Evolutionary conservation across 1,140 invertebrate genomes (phyloP).

Genomic region (Gonatopus flavifemur): DNA sequence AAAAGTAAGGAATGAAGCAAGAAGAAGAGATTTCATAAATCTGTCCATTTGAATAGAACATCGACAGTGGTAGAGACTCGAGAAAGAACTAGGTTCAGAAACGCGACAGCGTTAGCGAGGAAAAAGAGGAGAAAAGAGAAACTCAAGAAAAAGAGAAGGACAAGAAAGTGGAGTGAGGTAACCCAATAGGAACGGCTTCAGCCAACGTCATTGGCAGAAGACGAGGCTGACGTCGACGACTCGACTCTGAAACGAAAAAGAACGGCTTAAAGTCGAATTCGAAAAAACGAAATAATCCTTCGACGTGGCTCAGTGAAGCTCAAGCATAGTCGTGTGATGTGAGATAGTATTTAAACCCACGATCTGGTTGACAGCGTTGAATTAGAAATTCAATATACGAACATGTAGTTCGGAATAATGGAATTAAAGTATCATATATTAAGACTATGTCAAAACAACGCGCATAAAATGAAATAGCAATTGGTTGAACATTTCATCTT

Average conservation of each 20-base stretch:
- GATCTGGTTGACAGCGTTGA: no score
- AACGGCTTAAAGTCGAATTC: slow-evolving; percentile 50
- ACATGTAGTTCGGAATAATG: no score
- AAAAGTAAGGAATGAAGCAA: slow-evolving; percentile 4
- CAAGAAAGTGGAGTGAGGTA: slow-evolving; percentile 2
- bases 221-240: slow-evolving; percentile 41
- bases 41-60: slow-evolving; percentile 39
- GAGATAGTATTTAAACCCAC: no score
- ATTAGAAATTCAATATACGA: no score
- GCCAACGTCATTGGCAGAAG: slow-evolving; percentile 54
- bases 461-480: no score
- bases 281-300: slow-evolving; percentile 45
- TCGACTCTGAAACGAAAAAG: no score
- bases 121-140: slow-evolving; percentile 18
- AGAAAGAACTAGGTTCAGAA: slow-evolving; percentile 28
- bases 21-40: slow-evolving; percentile 13
- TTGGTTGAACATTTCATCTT: no score
- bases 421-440: no score
- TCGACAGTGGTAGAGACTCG: slow-evolving; percentile 39
- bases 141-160: slow-evolving; percentile 46
- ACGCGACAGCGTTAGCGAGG: slow-evolving; percentile 20
- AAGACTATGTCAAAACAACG: no score
- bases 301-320: slow-evolving; percentile 15
- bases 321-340: no score
- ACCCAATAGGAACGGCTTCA: slow-evolving; percentile 30